Percentiles rank a stretch among this genome's conserved stretches.
phyloP scores from a whole-genome alignment of 2,113 vertebrate genomes.

The Carassius gibelio region DNA sequence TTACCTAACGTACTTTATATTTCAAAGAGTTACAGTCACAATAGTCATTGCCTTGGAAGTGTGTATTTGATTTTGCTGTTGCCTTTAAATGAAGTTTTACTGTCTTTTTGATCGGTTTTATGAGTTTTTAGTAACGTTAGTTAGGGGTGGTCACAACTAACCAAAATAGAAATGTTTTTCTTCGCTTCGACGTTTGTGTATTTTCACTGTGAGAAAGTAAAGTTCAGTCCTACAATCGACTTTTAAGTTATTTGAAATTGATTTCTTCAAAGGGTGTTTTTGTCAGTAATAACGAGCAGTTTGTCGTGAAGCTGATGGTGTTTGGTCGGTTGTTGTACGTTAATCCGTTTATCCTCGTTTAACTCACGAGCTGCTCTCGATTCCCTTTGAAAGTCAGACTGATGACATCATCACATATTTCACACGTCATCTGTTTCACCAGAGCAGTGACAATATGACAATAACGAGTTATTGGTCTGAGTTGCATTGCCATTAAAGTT shows the following conservation, averaged over 20 bases:
- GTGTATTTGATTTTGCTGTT: background rate
- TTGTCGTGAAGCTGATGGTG: background rate
- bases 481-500: background rate
- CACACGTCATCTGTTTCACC: background rate
- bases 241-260: background rate
- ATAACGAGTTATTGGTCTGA: background rate
- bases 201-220: background rate
- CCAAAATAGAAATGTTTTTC: no score
- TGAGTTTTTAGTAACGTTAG: no score
- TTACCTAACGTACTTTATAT: background rate
- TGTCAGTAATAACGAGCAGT: background rate
- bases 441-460: background rate
- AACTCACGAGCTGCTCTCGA: background rate
- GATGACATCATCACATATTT: background rate
- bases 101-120: no score
- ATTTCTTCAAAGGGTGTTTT: background rate
- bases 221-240: background rate
- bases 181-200: background rate
- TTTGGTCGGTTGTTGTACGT: background rate
- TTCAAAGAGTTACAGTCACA: background rate
- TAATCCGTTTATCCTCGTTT: slow-evolving; percentile 28
- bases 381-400: background rate
- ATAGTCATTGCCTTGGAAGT: background rate
- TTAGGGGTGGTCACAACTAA: background rate
- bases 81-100: background rate